These are phyloP conservation scores for Phlogophora meticulosa DNA, from an alignment of 2,888 invertebrate species.

Conservation along the genomic window DNA sequence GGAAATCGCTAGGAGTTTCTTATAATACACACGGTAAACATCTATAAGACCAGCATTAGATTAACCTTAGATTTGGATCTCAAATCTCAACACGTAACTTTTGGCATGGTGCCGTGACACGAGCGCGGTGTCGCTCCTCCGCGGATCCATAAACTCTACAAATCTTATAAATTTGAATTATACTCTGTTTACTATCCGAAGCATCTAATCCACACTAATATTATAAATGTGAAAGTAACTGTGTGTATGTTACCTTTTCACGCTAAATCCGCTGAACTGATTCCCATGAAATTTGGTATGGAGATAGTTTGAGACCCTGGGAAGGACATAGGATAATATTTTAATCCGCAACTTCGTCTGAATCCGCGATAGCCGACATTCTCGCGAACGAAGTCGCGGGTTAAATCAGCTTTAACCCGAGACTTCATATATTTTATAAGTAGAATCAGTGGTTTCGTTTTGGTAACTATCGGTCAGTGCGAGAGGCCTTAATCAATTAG, in stretches of 20 bases:
- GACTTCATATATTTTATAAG: slow-evolving; percentile 15
- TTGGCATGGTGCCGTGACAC: slow-evolving; percentile 71
- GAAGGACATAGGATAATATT: no score
- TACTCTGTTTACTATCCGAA: slow-evolving; percentile 33
- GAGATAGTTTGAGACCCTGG: no score
- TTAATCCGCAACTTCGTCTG: no score
- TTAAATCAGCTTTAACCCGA: no score
- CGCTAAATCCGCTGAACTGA: no score
- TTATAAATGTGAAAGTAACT: no score
- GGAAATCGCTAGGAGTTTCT: slow-evolving; percentile 12
- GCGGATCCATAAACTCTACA: slow-evolving; percentile 33
- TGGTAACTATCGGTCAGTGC: slow-evolving; percentile 15
- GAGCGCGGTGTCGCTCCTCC: slow-evolving; percentile 48
- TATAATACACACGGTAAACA: slow-evolving; percentile 32
- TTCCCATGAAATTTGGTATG: no score
- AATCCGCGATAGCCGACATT: no score
- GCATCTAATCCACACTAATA: no score
- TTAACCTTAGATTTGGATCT: slow-evolving; percentile 67
- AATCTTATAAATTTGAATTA: slow-evolving; percentile 51
- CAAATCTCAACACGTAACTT: slow-evolving; percentile 61
- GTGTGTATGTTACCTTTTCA: no score
- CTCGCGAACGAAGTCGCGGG: no score
- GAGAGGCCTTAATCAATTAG: slow-evolving; percentile 7
- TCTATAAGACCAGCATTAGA: slow-evolving; percentile 41
- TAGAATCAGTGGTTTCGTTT: slow-evolving; percentile 7